Evolutionary conservation across 1,140 invertebrate genomes (phyloP).

Genomic region (Euura lappo): DNA sequence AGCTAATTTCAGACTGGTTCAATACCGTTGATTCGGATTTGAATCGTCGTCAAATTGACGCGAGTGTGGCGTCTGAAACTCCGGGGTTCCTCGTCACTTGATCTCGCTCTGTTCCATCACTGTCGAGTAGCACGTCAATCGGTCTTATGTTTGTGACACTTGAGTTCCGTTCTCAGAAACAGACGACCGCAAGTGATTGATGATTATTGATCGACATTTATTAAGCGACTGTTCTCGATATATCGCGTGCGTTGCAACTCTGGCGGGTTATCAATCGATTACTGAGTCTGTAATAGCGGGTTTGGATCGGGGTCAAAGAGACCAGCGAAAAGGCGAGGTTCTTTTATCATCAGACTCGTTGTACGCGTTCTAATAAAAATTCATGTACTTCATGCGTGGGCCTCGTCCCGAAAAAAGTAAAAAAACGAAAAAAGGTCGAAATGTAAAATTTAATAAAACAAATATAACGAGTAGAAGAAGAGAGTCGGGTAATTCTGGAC

Average conservation of each 20-base stretch:
- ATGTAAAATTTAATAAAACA: background rate
- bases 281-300: background rate
- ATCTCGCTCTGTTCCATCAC: slow-evolving; percentile 20
- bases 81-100: background rate
- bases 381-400: no score
- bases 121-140: slow-evolving; percentile 19
- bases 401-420: no score
- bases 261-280: slow-evolving; percentile 1
- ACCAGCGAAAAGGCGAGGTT: no score
- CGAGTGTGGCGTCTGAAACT: no score
- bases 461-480: background rate
- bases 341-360: no score
- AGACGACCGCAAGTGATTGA: slow-evolving; percentile 8
- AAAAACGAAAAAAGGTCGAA: no score
- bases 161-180: slow-evolving; percentile 15
- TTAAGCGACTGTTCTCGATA: background rate
- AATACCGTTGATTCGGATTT: no score
- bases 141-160: slow-evolving; percentile 17
- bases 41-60: no score
- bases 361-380: no score
- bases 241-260: background rate
- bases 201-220: slow-evolving; percentile 15
- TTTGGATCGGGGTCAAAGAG: no score
- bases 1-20: no score
- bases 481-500: background rate